Evolutionary conservation across 1,140 invertebrate genomes (phyloP), one percentile per base, ranked within the genome.

Genomic region (Drosophila oshimai): DNA sequence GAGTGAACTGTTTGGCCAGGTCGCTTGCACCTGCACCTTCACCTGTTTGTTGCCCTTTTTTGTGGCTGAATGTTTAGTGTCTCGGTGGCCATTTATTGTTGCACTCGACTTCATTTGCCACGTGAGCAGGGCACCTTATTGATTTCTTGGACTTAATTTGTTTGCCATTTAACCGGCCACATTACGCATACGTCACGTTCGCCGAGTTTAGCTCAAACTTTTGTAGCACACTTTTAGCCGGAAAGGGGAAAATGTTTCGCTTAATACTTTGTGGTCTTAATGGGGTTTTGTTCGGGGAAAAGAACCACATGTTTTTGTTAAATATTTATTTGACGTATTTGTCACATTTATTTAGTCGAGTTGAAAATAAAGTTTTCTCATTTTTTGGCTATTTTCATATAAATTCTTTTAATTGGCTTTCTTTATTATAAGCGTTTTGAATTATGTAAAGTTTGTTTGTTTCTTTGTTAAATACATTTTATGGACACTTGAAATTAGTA

Each of bases 21-120:
- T 53, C 69, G 29, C 68, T 34, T 73, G 70, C 70, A 73, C 68
- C 70, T 49, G 70, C 36, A 37, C 36, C 37, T 53, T 49, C n/a
- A n/a, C n/a, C 13, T 13, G 50, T 26, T 37, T 37, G 65, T 79
- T 84, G 79, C 51, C 74, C 80, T 72, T 86, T 72, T 86, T 84
- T 84, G 57, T 33, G 41, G 72, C 49, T 22, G 60, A 64, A 33
- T 54, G 34, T 37, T 50, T 62, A 37, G 65, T 73, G 64, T 60
- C 74, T 81, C 31, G 62, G 68, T 36, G 46, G 65, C 74, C 77
- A 79, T 74, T 79, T 84, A 36, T 36, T 67, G 42, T 26, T 73
- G 44, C 47, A 62, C 49, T 50, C 73, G 44, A 60, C 46, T 80
- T 74, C 18, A 68, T 49, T 73, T 62, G 18, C 33, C 17, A 22